Base-by-base conservation (phyloP, 2,888 invertebrate species). In the Shargacucullia verbasci region DNA sequence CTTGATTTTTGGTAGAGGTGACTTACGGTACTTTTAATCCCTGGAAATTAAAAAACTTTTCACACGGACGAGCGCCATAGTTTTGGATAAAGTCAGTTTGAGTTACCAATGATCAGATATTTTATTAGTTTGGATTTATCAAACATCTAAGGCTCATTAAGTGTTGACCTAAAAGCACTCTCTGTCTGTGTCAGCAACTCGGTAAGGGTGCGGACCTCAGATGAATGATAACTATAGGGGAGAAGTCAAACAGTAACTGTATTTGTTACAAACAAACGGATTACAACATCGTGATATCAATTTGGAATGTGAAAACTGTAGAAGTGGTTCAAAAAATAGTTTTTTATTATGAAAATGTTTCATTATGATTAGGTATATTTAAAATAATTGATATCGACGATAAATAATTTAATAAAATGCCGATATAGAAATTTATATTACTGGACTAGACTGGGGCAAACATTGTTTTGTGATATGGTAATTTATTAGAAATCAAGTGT, bases 231-330 rank as follows among this genome's bases (percentile, higher is more conserved):
- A 80, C 84, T 75, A 70, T 70, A 53, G 61, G 69, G 73, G 66
- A 73, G 64, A 73, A 79, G 67, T 73, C 67, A 63, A 72, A 66
- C 72, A 65, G 79, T 79, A 83, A 83, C 83, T 73, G 80, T 86
- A 85, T 84, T 85, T 81, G 77, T 70, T 68, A 68, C 78, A 79
- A 84, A 85, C 63, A 60, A 70, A 62, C 83, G 84, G 85, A 87
- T 87, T 85, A 83, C 74, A 59, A 71, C 72, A 76, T 67, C 67
- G 68, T 64, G 60, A 70, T 75, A 70, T 60, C 56, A 75, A 72
- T 71, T 59, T 45, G 54, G 70, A 64, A 70, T 52, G 31, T 39
- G 38, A 70, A 80, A 80, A 53, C 60, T 64, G 29, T 82, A 40
- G 83, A 84, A 73, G 29, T 39, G 49, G n/a, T 40, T 31, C 20